Base-by-base conservation (phyloP, 2,797 vertebrate species). In the Onychomys arenicola region DNA sequence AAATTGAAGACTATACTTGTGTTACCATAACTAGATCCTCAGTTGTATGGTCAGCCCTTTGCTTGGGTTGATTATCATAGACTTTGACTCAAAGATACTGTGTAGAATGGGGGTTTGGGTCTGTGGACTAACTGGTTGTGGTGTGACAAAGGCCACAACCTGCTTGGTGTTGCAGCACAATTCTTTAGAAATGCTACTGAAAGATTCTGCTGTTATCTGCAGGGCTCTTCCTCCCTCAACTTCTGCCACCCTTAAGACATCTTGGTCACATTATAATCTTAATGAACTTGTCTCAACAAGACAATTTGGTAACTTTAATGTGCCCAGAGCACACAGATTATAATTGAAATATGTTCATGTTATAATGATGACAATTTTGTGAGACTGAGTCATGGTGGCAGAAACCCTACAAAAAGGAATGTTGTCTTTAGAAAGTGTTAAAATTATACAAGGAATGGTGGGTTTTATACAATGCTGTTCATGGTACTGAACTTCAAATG, bases 261-360 rank as follows among this genome's bases (percentile, higher is more conserved):
- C 29, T n/a, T 49, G 19, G 34, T 29, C 49, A 76, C 37, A 46
- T 88, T 92, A 95, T 34, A 73, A 75, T 97, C 95, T 96, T 97
- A 95, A 97, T 4, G 52, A 85, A 95, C 25, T 92, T 96, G 37
- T 91, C 93, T 97, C 83, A 90, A 65, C 34, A 27, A 96, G 95
- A 89, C 59, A 90, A 59, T n/a, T 96, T 17, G 46, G 88, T 95
- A 76, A 80, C 27, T 92, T 90, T 97, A 90, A 96, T 92, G 87
- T 65, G 73, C 61, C 71, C 81, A 75, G 94, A 65, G 49, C 55
- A 67, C 84, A 65, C 61, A 95, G 77, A 29, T 85, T 88, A 89
- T 92, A 96, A 97, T 65, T 93, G 85, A 96, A 95, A 97, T 95
- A 71, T 40, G 91, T 91, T 90, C 71, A 82, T 83, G 59, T 90